These are phyloP conservation scores for Antheraea pernyi DNA, from an alignment of 1,140 invertebrate genomes.

Conservation along the genomic window DNA sequence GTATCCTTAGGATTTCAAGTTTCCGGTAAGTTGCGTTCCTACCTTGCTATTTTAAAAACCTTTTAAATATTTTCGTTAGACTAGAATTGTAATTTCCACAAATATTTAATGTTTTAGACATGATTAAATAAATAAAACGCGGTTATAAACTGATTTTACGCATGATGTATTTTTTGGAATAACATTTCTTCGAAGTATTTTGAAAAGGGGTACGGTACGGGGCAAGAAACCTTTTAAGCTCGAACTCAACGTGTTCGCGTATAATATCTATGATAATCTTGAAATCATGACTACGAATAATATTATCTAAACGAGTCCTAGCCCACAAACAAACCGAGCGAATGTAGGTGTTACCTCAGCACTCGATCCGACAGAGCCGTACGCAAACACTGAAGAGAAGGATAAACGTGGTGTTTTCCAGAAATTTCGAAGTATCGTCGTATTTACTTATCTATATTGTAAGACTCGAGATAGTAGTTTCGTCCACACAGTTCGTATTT, in stretches of 20 bases:
- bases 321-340: background rate
- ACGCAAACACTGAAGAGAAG: background rate
- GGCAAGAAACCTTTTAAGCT: background rate
- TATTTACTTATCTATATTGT: background rate
- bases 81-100: no score
- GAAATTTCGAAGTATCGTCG: background rate
- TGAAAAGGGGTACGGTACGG: background rate
- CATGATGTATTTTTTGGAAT: no score
- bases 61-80: no score
- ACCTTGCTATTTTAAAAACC: no score
- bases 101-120: no score
- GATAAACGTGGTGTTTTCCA: background rate
- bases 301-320: background rate
- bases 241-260: background rate
- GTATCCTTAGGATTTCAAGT: no score
- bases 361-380: background rate
- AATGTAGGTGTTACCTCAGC: constrained; percentile 1
- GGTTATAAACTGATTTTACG: no score
- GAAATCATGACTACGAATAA: background rate
- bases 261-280: background rate
- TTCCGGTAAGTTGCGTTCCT: no score
- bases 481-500: no score
- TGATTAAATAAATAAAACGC: no score
- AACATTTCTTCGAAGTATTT: background rate
- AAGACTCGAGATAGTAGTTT: background rate